phyloP scores from a whole-genome alignment of 2,888 invertebrate species.

The Parthenolecanium corni region DNA sequence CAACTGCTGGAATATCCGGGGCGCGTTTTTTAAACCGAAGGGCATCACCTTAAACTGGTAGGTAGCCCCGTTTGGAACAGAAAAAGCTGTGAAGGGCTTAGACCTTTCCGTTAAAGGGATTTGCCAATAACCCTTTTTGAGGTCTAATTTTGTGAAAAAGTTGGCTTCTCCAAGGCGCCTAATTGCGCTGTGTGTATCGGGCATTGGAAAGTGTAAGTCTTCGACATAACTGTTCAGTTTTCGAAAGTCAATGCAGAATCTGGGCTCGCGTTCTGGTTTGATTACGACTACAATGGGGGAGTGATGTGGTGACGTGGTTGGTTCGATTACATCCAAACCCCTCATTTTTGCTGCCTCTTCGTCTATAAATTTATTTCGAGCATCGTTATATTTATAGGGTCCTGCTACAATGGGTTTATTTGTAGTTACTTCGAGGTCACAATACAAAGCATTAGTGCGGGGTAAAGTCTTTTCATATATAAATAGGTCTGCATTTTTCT shows the following conservation, averaged over 20 bases:
- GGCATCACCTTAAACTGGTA: conserved; percentile 30
- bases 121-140: conserved; percentile 30
- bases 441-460: too few species aligned
- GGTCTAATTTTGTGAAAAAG: conserved; percentile 28
- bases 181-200: conserved; percentile 20
- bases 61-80: conserved; percentile 20
- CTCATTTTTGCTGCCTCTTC: background rate
- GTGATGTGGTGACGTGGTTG: conserved; percentile 8
- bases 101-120: conserved; percentile 5
- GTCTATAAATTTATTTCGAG: too few species aligned
- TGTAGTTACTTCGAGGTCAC: too few species aligned
- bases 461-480: too few species aligned
- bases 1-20: conserved; percentile 23
- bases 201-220: conserved; percentile 17
- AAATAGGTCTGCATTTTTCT: too few species aligned
- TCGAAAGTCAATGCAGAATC: conserved; percentile 23
- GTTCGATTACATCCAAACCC: conserved; percentile 4
- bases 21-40: conserved; percentile 28
- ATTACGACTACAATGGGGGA: conserved; percentile 4
- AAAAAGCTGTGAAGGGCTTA: conserved; percentile 28
- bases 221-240: conserved; percentile 18
- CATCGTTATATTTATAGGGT: too few species aligned
- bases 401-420: too few species aligned
- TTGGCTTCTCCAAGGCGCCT: conserved; percentile 11
- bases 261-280: conserved; percentile 2